phyloP scores from a whole-genome alignment of 2,113 vertebrate species.

The Todiramphus saurophagus region DNA sequence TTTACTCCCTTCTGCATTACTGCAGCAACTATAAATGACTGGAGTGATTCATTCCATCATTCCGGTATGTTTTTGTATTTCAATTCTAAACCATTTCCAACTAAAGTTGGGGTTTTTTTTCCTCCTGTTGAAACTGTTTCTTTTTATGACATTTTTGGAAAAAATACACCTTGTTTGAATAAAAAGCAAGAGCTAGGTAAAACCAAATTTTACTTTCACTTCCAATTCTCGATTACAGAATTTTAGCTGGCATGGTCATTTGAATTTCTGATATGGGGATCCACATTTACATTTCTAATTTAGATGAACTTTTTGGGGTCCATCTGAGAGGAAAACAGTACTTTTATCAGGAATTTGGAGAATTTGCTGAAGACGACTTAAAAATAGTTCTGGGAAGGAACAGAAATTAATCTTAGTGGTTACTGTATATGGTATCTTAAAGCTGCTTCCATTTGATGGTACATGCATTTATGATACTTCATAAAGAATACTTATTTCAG shows the following conservation, averaged over 20 bases:
- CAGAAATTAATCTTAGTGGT: not conserved
- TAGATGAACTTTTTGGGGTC: not conserved
- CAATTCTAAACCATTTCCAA: not conserved
- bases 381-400: not conserved
- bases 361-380: not conserved
- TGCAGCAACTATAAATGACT: conserved; percentile 14
- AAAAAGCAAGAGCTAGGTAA: not conserved
- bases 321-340: not conserved
- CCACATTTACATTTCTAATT: not conserved
- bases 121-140: not conserved
- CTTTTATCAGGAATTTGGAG: not conserved
- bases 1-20: not conserved
- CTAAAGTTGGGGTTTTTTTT: not conserved
- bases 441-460: not conserved
- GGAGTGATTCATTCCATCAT: not conserved
- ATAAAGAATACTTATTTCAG: not conserved
- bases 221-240: not conserved
- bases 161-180: not conserved
- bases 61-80: not conserved
- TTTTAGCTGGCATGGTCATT: not conserved
- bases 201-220: not conserved
- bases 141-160: not conserved
- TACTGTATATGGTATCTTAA: not conserved
- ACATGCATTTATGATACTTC: not conserved
- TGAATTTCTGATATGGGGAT: not conserved